phyloP scores from a whole-genome alignment of 2,888 invertebrate species.

The Mylabris sibirica region DNA sequence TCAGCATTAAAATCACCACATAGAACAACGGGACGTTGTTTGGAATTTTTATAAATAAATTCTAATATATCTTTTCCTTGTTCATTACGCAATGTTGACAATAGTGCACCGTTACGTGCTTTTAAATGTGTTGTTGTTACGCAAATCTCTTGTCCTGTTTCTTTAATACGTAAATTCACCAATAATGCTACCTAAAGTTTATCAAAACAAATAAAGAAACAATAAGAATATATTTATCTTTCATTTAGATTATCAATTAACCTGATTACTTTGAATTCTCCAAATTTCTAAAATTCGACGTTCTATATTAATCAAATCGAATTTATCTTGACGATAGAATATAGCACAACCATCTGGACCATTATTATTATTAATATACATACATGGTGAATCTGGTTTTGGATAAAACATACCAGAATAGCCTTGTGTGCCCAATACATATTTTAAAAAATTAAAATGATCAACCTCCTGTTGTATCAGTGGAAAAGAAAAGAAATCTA shows the following conservation, averaged over 20 bases:
- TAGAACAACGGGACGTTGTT: slow-evolving; percentile 68
- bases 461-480: slow-evolving; percentile 77
- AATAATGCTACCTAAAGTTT: slow-evolving; percentile 67
- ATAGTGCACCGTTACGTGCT: slow-evolving; percentile 72
- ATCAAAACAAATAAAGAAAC: slow-evolving; percentile 19
- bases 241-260: slow-evolving; percentile 49
- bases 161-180: slow-evolving; percentile 64
- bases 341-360: slow-evolving; percentile 84
- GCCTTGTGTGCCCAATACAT: slow-evolving; percentile 69
- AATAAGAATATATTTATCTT: no score
- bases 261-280: slow-evolving; percentile 77
- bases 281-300: slow-evolving; percentile 74
- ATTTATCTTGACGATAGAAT: slow-evolving; percentile 71
- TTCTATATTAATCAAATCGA: slow-evolving; percentile 67
- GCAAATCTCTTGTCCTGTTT: slow-evolving; percentile 68
- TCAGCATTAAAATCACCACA: slow-evolving; percentile 83
- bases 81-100: slow-evolving; percentile 73
- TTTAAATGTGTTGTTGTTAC: slow-evolving; percentile 79
- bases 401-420: slow-evolving; percentile 76
- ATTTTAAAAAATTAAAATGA: slow-evolving; percentile 73
- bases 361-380: slow-evolving; percentile 74
- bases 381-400: slow-evolving; percentile 80
- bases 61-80: slow-evolving; percentile 73
- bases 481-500: slow-evolving; percentile 28
- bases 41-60: slow-evolving; percentile 63